Evolutionary conservation across 2,797 vertebrate genomes (phyloP).

Genomic region (Sebastolobus alascanus): DNA sequence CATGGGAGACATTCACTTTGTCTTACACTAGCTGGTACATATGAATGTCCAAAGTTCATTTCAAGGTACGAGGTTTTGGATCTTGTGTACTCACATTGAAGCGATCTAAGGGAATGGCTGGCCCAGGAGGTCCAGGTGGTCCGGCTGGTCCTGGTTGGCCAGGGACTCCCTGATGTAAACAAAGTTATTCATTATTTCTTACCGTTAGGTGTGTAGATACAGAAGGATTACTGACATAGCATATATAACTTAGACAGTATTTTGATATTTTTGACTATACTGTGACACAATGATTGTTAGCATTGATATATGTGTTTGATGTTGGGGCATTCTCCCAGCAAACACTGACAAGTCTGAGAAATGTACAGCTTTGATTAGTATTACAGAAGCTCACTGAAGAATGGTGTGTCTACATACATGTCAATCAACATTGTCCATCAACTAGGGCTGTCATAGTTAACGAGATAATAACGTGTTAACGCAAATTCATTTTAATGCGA

Average conservation of each 20-base stretch:
- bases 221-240: not conserved
- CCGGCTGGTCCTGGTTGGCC: conserved; percentile 88
- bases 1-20: not conserved
- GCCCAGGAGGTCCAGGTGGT: conserved; percentile 86
- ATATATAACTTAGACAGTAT: not conserved
- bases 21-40: not conserved
- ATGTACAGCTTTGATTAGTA: not conserved
- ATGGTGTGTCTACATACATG: too few species aligned
- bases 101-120: conserved; percentile 79
- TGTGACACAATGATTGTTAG: not conserved
- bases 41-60: not conserved
- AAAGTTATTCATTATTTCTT: conserved; percentile 9
- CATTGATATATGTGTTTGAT: not conserved
- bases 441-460: not conserved
- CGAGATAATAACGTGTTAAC: too few species aligned
- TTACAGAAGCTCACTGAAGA: not conserved
- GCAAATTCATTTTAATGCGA: too few species aligned
- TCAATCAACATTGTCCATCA: not conserved
- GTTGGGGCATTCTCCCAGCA: not conserved
- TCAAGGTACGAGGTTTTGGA: not conserved
- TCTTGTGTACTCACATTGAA: conserved; percentile 78
- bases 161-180: conserved; percentile 83
- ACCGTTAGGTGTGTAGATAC: not conserved
- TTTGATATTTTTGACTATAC: not conserved
- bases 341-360: not conserved